These are phyloP conservation scores for Cepphus grylle DNA, from an alignment of 2,113 vertebrate genomes.

Conservation along the genomic window DNA sequence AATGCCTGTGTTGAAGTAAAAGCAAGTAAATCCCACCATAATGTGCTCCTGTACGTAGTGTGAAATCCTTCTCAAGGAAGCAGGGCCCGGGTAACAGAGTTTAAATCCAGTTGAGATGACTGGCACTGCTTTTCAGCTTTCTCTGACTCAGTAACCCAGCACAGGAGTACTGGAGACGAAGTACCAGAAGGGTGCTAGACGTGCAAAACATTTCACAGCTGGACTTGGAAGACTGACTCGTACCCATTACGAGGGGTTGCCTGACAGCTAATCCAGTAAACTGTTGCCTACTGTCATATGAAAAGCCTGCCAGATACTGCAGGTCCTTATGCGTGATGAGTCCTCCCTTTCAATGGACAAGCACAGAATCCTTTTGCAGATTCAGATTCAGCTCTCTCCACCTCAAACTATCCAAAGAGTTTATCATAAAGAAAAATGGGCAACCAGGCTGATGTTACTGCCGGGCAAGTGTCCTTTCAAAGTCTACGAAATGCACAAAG, in stretches of 20 bases:
- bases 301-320: neutral
- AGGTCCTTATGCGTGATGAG: neutral
- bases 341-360: neutral
- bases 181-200: neutral
- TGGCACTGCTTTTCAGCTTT: neutral
- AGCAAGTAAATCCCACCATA: slow-evolving; percentile 20
- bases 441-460: neutral
- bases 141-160: neutral
- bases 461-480: neutral
- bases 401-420: neutral
- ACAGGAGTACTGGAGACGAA: neutral
- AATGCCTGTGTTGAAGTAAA: neutral
- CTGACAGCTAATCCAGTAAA: neutral
- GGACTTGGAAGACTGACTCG: neutral
- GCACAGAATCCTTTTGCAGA: neutral
- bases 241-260: neutral
- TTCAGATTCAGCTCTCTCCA: neutral
- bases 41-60: neutral
- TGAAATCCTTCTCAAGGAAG: slow-evolving; percentile 24
- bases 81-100: neutral
- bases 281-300: neutral
- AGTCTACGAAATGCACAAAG: neutral
- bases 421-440: neutral
- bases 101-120: slow-evolving; percentile 1
- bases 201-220: neutral